Evolutionary conservation across 2,888 invertebrate genomes (phyloP).

Genomic region (Leucophenga montana): DNA sequence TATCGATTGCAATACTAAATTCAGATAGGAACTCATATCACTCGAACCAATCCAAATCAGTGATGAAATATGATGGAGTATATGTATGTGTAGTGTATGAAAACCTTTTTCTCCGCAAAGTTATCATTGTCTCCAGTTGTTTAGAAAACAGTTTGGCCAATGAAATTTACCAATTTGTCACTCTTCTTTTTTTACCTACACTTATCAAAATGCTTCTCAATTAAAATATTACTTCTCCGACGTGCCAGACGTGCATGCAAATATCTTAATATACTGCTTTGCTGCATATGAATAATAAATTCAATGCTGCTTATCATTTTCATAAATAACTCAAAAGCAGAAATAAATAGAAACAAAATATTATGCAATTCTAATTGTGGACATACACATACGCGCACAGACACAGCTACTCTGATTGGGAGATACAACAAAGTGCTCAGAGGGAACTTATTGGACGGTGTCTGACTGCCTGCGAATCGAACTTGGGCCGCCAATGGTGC

Average conservation of each 20-base stretch:
- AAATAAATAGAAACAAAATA: constrained; percentile 37
- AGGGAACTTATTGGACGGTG: constrained; percentile 10
- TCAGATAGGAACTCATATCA: no score
- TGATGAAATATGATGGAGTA: no score
- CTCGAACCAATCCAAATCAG: no score
- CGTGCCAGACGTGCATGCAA: background rate
- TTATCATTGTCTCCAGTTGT: no score
- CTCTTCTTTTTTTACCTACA: no score
- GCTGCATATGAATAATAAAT: constrained; percentile 27
- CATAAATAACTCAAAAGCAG: constrained; percentile 55
- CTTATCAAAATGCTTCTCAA: constrained; percentile 27
- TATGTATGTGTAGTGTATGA: no score
- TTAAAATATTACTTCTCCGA: constrained; percentile 17
- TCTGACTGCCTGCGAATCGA: constrained; percentile 21
- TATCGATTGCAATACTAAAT: no score
- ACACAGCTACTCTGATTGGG: background rate
- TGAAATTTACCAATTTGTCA: no score
- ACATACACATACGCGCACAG: constrained; percentile 20
- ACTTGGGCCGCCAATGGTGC: background rate
- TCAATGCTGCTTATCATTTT: constrained; percentile 62
- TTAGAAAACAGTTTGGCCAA: no score
- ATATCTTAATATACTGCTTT: background rate
- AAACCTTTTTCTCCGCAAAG: no score
- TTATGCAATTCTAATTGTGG: constrained; percentile 61
- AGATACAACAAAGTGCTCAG: constrained; percentile 14